phyloP scores from a whole-genome alignment of 2,888 invertebrate species.

The Hirtodrosophila cameraria region DNA sequence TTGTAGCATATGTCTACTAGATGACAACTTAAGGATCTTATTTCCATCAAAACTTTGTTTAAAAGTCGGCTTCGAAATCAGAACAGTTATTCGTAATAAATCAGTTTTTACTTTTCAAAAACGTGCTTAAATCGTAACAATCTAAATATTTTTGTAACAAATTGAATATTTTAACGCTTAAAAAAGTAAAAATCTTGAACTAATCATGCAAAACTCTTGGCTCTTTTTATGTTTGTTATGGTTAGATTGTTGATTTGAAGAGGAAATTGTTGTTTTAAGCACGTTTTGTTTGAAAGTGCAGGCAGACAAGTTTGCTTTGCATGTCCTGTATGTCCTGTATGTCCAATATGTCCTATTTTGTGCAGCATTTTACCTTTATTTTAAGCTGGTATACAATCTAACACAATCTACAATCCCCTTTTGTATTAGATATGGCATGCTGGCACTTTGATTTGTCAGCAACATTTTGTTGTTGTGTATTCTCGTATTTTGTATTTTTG shows the following conservation, averaged over 20 bases:
- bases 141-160: not conserved
- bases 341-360: too few relatives aligned
- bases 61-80: too few relatives aligned
- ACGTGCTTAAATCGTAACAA: too few relatives aligned
- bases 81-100: too few relatives aligned
- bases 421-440: constrained; percentile 9
- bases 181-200: too few relatives aligned
- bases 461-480: constrained; percentile 11
- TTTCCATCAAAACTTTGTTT: too few relatives aligned
- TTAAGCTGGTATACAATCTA: not conserved
- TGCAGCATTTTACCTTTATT: not conserved
- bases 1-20: too few relatives aligned
- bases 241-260: not conserved
- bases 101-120: too few relatives aligned
- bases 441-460: constrained; percentile 39
- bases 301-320: too few relatives aligned
- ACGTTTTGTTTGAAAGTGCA: constrained; percentile 3
- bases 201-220: not conserved
- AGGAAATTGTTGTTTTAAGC: constrained; percentile 1
- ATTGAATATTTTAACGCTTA: not conserved
- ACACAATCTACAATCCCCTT: not conserved
- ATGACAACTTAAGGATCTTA: too few relatives aligned
- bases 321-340: too few relatives aligned
- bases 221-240: not conserved
- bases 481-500: constrained; percentile 1